Evolutionary conservation across 2,113 vertebrate genomes (phyloP).

Genomic region (Tetrax tetrax): DNA sequence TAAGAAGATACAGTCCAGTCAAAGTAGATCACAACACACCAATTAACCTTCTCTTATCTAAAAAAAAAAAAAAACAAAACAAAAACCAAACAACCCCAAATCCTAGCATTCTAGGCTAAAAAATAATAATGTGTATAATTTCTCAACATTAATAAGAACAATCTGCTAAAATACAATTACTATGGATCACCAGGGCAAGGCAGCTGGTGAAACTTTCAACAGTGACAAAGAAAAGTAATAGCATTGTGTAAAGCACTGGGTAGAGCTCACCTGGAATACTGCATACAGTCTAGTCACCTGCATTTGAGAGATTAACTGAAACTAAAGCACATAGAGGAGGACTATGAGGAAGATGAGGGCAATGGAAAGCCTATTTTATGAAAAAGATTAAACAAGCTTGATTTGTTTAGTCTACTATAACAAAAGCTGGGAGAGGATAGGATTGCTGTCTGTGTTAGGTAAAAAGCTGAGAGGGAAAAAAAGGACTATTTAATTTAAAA

Average conservation of each 20-base stretch:
- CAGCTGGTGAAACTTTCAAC: neutral
- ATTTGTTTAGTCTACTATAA: slow-evolving; percentile 17
- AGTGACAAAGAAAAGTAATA: neutral
- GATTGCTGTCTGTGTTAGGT: neutral
- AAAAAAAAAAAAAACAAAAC: neutral
- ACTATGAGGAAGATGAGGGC: neutral
- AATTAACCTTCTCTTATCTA: neutral
- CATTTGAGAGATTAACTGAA: neutral
- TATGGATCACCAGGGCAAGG: neutral
- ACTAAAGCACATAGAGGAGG: neutral
- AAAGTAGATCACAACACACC: neutral
- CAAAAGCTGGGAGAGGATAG: neutral
- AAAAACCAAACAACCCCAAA: too few relatives aligned
- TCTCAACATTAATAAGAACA: neutral
- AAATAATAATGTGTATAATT: neutral
- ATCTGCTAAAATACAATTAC: neutral
- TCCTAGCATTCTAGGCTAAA: neutral
- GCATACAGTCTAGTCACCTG: neutral
- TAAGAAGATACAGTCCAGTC: neutral
- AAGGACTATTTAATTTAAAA: neutral
- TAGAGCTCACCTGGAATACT: neutral
- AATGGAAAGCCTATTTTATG: neutral
- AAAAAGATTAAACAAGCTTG: neutral
- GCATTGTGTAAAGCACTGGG: neutral
- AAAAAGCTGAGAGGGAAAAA: neutral